Percentiles rank a stretch among this genome's conserved stretches.
Conservation (phyloP, 2,888 invertebrate species). For the Mystacides longicornis region DNA sequence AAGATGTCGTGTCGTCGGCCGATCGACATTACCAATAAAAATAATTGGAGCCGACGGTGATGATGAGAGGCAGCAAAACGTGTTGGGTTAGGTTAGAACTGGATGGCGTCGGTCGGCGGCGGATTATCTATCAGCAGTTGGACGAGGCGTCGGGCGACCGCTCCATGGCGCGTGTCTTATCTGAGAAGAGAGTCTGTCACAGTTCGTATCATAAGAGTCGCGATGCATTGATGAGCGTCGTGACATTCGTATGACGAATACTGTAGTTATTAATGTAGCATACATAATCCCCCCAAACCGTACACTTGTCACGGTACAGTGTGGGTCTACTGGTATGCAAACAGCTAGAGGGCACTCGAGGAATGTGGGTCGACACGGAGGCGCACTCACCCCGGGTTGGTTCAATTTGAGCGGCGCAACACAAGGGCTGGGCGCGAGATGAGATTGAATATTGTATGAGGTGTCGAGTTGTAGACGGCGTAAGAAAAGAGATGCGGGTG, state of each 20-base stretch:
- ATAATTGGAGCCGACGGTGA: no score
- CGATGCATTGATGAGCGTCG: no score
- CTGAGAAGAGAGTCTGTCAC: no score
- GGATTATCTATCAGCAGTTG: not conserved
- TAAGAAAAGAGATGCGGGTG: not conserved
- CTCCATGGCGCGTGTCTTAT: no score
- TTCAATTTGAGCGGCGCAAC: not conserved
- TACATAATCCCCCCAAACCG: not conserved
- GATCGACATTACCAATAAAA: no score
- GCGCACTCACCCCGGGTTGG: not conserved
- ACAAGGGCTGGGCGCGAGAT: not conserved
- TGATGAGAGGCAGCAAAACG: no score
- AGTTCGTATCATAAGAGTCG: no score
- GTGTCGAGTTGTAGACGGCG: not conserved
- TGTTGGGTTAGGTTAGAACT: no score
- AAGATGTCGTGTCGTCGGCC: no score
- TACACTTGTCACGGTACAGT: not conserved
- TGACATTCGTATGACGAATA: no score
- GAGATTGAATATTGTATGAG: constrained; percentile 1
- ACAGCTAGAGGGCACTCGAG: not conserved
- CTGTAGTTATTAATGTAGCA: not conserved
- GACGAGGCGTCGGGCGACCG: no score
- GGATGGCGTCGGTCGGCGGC: not conserved
- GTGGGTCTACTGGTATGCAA: not conserved
- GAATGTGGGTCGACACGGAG: not conserved